Conservation (phyloP, 2,888 invertebrate species). For the Drosophila anomalata region DNA sequence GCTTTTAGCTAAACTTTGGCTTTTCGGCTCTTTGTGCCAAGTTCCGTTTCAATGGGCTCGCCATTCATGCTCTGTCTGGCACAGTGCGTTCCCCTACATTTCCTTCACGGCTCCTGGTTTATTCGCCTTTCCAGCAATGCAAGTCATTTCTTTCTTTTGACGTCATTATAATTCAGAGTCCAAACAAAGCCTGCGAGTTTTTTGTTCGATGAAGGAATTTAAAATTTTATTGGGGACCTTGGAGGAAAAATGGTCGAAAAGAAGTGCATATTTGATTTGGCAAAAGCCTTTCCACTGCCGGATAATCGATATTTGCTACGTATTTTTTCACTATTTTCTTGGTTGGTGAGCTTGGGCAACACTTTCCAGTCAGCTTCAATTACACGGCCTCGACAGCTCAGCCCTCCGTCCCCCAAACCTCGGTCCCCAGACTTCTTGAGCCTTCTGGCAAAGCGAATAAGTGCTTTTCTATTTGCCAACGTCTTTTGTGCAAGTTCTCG, state of each 20-base stretch:
- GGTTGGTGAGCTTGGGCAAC: conserved; percentile 33
- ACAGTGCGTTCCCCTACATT: conserved; percentile 25
- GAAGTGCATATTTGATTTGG: conserved; percentile 36
- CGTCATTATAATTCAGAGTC: conserved; percentile 59
- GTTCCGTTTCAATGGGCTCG: conserved; percentile 67
- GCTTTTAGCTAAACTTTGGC: conserved; percentile 73
- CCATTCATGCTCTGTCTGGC: conserved; percentile 65
- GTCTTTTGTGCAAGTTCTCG: conserved; percentile 52
- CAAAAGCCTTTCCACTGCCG: conserved; percentile 26
- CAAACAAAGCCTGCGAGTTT: conserved; percentile 24
- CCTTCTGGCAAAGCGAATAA: conserved; percentile 51
- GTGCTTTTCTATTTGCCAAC: conserved; percentile 61
- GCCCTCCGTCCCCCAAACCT: neutral
- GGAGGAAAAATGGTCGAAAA: conserved; percentile 6
- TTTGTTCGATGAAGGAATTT: conserved; percentile 10
- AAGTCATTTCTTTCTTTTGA: conserved; percentile 48
- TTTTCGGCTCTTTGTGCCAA: conserved; percentile 63
- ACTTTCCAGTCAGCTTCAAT: conserved; percentile 69
- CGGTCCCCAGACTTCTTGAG: neutral
- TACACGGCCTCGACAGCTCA: conserved; percentile 50
- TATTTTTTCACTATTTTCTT: conserved; percentile 27
- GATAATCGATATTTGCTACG: conserved; percentile 31
- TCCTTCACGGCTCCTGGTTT: conserved; percentile 54
- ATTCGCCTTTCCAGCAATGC: conserved; percentile 48
- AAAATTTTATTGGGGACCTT: conserved; percentile 39